phyloP scores from a whole-genome alignment of 2,113 vertebrate genomes.

The Columba livia region DNA sequence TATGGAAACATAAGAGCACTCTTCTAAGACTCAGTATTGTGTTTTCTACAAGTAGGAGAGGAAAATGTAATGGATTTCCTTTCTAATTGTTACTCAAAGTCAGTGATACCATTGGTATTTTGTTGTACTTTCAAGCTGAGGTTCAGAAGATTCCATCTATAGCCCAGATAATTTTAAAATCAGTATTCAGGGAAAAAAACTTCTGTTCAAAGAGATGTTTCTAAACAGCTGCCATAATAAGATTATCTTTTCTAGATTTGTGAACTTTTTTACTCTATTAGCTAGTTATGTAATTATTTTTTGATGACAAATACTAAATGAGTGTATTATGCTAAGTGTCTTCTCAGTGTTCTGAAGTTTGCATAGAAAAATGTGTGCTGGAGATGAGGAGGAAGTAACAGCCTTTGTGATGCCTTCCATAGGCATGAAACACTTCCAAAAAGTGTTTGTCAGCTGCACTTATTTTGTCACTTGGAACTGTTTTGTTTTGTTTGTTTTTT shows the following conservation, averaged over 20 bases:
- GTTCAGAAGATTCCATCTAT: background rate
- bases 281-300: background rate
- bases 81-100: background rate
- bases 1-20: background rate
- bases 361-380: background rate
- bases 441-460: background rate
- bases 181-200: background rate
- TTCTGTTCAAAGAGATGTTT: background rate
- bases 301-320: background rate
- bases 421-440: background rate
- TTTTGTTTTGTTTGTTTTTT: too few relatives aligned
- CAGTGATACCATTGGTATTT: background rate
- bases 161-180: slow-evolving; percentile 18
- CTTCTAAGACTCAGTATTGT: background rate
- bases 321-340: background rate
- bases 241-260: background rate
- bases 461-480: background rate
- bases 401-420: background rate
- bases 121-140: background rate
- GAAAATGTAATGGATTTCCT: background rate
- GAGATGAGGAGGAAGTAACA: background rate
- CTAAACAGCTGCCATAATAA: background rate
- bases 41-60: background rate
- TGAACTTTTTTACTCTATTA: background rate
- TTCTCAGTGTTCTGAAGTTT: background rate